phyloP scores from a whole-genome alignment of 2,888 invertebrate species.

The Pasiphila rectangulata region DNA sequence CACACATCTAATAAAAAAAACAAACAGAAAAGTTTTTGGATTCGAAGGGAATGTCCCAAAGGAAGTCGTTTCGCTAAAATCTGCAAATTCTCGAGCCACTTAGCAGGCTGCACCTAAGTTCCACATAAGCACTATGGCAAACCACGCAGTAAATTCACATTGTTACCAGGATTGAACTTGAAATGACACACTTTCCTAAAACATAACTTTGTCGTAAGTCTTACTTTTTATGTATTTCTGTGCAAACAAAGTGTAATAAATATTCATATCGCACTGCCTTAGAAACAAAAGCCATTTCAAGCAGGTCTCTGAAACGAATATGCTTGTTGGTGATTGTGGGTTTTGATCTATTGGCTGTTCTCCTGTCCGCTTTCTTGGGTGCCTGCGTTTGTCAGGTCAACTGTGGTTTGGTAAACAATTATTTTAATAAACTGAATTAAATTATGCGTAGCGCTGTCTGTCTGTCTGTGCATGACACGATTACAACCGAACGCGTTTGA shows the following conservation, averaged over 20 bases:
- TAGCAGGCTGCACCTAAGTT: too few species aligned
- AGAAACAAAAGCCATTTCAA: slow-evolving; percentile 7
- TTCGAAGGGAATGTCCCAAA: too few species aligned
- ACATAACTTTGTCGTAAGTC: slow-evolving; percentile 2
- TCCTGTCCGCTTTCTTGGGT: background rate
- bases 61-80: too few species aligned
- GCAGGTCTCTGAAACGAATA: background rate
- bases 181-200: slow-evolving; percentile 13
- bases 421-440: background rate
- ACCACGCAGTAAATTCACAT: background rate
- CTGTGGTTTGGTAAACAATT: background rate
- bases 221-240: slow-evolving; percentile 1
- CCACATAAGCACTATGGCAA: too few species aligned
- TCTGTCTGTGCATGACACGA: too few species aligned
- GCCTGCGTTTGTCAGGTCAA: too few species aligned
- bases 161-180: too few species aligned
- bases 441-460: too few species aligned
- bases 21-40: too few species aligned
- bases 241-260: slow-evolving; percentile 13
- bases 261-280: slow-evolving; percentile 10
- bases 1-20: too few species aligned
- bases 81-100: too few species aligned
- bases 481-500: too few species aligned
- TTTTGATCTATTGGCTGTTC: slow-evolving; percentile 4
- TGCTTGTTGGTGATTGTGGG: background rate